These are phyloP conservation scores for Bryconaethiops microstoma DNA, from an alignment of 2,797 vertebrate species.

Conservation along the genomic window DNA sequence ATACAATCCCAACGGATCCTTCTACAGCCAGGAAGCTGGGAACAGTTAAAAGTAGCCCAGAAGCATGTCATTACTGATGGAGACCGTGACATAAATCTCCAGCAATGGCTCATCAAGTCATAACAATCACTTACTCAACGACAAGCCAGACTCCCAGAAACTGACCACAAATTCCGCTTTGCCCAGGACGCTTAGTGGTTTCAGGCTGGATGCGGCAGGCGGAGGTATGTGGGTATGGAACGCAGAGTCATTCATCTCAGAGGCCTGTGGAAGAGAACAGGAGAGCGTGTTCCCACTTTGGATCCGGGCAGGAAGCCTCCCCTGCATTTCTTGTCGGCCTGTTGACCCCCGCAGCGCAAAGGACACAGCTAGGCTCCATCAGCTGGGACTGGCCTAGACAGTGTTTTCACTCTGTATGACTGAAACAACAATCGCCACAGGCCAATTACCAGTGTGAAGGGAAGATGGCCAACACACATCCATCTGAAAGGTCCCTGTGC, in stretches of 20 bases:
- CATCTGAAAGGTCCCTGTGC: constrained; percentile 23
- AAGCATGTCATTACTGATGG: constrained; percentile 44
- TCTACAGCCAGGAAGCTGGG: constrained; percentile 18
- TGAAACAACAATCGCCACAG: constrained; percentile 34
- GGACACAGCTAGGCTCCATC: constrained; percentile 55
- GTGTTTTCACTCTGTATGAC: constrained; percentile 59
- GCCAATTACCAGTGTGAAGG: constrained; percentile 34
- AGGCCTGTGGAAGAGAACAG: constrained; percentile 60
- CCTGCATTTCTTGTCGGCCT: constrained; percentile 75
- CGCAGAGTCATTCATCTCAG: constrained; percentile 61
- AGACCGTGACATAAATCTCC: constrained; percentile 49
- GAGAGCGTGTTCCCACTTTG: constrained; percentile 73
- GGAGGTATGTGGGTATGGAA: constrained; percentile 71
- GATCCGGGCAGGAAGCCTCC: constrained; percentile 77
- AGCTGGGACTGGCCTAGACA: constrained; percentile 54
- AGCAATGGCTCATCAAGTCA: constrained; percentile 52
- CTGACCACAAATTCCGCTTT: constrained; percentile 34
- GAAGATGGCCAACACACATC: constrained; percentile 21
- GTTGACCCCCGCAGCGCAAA: constrained; percentile 41
- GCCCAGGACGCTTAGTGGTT: constrained; percentile 12
- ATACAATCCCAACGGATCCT: constrained; percentile 20
- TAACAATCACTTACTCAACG: constrained; percentile 41
- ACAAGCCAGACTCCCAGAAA: constrained; percentile 46
- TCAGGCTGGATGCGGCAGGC: constrained; percentile 20
- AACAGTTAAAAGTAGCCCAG: constrained; percentile 23